Conservation (phyloP, 2,888 invertebrate genomes). For the Scaptomyza polygonia region DNA sequence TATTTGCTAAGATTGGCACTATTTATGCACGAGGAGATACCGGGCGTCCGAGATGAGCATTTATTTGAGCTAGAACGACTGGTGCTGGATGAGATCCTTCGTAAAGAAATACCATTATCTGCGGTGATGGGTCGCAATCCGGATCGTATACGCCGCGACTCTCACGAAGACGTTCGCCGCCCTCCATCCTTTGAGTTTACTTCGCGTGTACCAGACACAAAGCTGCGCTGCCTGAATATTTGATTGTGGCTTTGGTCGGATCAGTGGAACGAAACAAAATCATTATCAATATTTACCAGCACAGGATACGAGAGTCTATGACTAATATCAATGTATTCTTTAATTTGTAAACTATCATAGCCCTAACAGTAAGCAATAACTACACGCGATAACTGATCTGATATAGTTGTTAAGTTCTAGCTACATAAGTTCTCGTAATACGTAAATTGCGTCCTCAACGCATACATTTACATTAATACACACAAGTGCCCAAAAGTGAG, state of each 20-base stretch:
- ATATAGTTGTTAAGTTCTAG: constrained; percentile 44
- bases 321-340: constrained; percentile 61
- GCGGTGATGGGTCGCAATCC: constrained; percentile 85
- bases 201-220: constrained; percentile 89
- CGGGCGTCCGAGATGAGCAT: constrained; percentile 91
- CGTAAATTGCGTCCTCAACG: constrained; percentile 34
- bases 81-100: constrained; percentile 75
- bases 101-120: constrained; percentile 76
- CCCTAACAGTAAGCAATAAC: constrained; percentile 37
- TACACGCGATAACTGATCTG: constrained; percentile 60
- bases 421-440: constrained; percentile 46
- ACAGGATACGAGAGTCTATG: constrained; percentile 47
- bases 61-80: constrained; percentile 90
- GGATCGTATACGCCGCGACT: constrained; percentile 83
- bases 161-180: constrained; percentile 85
- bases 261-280: constrained; percentile 27
- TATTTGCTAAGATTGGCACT: constrained; percentile 93
- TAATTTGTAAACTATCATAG: constrained; percentile 58
- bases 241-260: constrained; percentile 74
- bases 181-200: constrained; percentile 88
- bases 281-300: constrained; percentile 24
- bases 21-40: constrained; percentile 92
- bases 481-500: constrained; percentile 48
- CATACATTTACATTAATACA: constrained; percentile 34
- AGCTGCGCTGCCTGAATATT: constrained; percentile 91